Evolutionary conservation across 2,888 invertebrate species (phyloP).

Genomic region (Stenchaetothrips biformis): DNA sequence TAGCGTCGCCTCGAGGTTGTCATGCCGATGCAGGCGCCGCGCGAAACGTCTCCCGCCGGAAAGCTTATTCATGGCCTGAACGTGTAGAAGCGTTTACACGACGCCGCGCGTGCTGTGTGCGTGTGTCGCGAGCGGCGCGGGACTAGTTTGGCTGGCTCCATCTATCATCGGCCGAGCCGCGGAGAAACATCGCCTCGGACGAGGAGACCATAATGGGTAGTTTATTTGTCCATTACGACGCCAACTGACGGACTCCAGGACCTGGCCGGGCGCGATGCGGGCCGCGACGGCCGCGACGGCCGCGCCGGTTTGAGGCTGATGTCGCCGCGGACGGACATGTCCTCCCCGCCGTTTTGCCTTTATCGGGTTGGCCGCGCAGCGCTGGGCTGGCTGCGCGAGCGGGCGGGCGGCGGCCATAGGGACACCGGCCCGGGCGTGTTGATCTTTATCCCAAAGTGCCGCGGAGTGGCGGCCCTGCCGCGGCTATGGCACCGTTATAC

Average conservation of each 20-base stretch:
- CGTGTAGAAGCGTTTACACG: not conserved
- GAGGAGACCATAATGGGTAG: not conserved
- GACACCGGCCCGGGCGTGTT: not conserved
- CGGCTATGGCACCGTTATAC: constrained; percentile 2
- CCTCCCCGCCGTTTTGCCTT: not conserved
- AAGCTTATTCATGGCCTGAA: not conserved
- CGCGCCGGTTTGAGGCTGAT: too few relatives aligned
- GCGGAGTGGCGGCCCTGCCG: not conserved
- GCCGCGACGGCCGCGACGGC: not conserved
- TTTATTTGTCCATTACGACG: constrained; percentile 16
- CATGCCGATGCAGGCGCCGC: not conserved
- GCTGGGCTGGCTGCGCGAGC: not conserved
- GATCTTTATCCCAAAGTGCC: constrained; percentile 24
- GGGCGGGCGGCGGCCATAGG: not conserved
- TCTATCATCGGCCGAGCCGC: too few relatives aligned
- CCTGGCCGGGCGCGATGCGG: not conserved
- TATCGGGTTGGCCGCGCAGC: not conserved
- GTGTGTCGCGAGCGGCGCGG: not conserved
- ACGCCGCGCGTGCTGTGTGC: not conserved
- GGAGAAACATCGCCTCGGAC: too few relatives aligned
- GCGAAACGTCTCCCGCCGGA: not conserved
- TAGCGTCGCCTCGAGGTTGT: not conserved
- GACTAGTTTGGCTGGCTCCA: too few relatives aligned
- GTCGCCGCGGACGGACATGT: too few relatives aligned
- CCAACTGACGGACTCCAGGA: not conserved